Percentiles rank a stretch among this genome's conserved stretches.
Evolutionary conservation across 2,888 invertebrate species (phyloP).

Genomic region (Busseola fusca): DNA sequence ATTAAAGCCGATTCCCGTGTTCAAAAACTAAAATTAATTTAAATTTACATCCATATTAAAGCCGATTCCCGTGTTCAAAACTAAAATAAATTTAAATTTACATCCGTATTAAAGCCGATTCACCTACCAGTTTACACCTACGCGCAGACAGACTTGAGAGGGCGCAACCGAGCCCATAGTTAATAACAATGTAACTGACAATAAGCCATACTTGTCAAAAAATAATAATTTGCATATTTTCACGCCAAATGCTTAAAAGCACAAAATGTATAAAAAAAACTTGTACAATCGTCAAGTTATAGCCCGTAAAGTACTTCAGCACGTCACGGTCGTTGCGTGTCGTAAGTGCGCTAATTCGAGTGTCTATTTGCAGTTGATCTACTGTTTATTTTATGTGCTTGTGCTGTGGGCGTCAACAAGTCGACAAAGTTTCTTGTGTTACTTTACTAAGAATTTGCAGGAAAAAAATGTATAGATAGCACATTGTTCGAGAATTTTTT

Average conservation of each 20-base stretch:
- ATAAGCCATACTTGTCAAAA: neutral
- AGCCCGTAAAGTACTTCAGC: neutral
- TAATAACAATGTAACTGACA: neutral
- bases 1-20: neutral
- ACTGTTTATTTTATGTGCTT: conserved; percentile 9
- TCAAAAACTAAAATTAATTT: too few species aligned
- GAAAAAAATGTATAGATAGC: conserved; percentile 41
- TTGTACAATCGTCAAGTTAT: neutral
- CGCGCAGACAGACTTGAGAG: neutral
- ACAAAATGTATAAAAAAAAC: neutral
- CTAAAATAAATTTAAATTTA: too few species aligned
- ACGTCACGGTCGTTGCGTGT: too few species aligned
- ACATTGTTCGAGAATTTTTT: conserved; percentile 23
- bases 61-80: too few species aligned
- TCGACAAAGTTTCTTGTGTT: conserved; percentile 49
- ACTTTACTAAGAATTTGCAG: conserved; percentile 50
- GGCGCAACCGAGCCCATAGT: neutral
- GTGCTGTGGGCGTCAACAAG: conserved; percentile 30
- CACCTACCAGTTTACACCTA: neutral
- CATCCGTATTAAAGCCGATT: neutral
- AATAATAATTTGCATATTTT: neutral
- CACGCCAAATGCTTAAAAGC: neutral
- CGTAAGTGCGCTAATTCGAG: neutral
- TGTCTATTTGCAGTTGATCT: neutral
- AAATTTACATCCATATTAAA: neutral